Evolutionary conservation across 1,140 invertebrate genomes (phyloP), one percentile per base, ranked within the genome.

Genomic region (Drosophila obscura): DNA sequence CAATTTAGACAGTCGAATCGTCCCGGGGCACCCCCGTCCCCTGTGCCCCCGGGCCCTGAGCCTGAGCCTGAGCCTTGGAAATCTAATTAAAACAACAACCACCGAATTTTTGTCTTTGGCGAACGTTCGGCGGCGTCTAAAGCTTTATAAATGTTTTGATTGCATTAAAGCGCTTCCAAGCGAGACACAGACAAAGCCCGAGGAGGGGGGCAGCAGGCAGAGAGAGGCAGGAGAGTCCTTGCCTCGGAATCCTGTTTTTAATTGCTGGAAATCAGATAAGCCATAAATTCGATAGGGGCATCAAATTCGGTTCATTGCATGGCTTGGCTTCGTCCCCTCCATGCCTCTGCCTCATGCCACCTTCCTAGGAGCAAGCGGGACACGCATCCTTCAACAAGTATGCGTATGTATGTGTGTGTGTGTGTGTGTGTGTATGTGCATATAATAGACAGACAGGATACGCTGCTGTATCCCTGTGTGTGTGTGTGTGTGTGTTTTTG

Each of bases 21-120:
- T 79, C 75, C 79, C 71, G 78, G 28, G 35, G 19, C 19, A 24
- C 22, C 24, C 48, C 22, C 19, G 13, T n/a, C 44, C 44, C 51
- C 44, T 48, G 19, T 8, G 35, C 22, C 35, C 49, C 16, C 19
- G 35, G 58, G 15, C 35, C 49, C 16, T 19, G 35, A 53, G 52
- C 46, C 22, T 24, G 16, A 41, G 49, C 63, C 77, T 82, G 59
- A 76, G 83, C 75, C 79, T 88, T 87, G 75, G 48, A 87, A 87
- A 87, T 88, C 83, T 87, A 87, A 87, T 87, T 87, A 87, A 87
- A 87, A 88, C 83, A 87, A 87, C 83, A 87, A 87, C 83, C 83
- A 87, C 83, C 83, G 75, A 50, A 88, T 87, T 87, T 88, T 88
- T 88, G 83, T 87, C 79, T 83, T 88, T 87, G 49, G 64, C 22